These are phyloP conservation scores for Parotocinclus haroldoi DNA, from an alignment of 2,797 vertebrate species.

Conservation along the genomic window DNA sequence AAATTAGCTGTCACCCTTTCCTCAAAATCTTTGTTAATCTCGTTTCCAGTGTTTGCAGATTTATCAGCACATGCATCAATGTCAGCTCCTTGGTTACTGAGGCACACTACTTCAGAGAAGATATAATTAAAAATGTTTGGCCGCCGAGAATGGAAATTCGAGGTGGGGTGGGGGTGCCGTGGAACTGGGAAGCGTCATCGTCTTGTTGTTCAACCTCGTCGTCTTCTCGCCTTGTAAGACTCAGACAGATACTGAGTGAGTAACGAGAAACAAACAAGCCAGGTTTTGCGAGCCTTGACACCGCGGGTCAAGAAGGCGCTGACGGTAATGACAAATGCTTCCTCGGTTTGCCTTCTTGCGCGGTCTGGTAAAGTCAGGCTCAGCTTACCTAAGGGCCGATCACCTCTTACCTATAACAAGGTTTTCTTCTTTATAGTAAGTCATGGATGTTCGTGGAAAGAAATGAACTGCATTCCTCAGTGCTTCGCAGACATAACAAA, in stretches of 20 bases:
- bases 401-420: constrained; percentile 8
- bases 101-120: constrained; percentile 94
- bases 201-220: constrained; percentile 64
- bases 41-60: constrained; percentile 99
- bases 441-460: background rate
- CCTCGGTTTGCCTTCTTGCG: constrained; percentile 23
- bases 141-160: constrained; percentile 65
- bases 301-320: constrained; percentile 74
- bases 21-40: constrained; percentile 99
- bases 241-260: constrained; percentile 79
- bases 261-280: constrained; percentile 82
- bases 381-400: constrained; percentile 13
- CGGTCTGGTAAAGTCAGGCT: background rate
- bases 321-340: constrained; percentile 81
- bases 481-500: constrained; percentile 8
- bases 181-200: constrained; percentile 88
- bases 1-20: constrained; percentile 99
- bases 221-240: constrained; percentile 72
- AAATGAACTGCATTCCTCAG: constrained; percentile 4
- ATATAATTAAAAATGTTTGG: constrained; percentile 99
- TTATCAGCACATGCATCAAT: constrained; percentile 99
- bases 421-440: background rate
- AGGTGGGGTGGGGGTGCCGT: constrained; percentile 35
- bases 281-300: constrained; percentile 72
- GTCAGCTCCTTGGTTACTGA: constrained; percentile 99